These are phyloP conservation scores for Taeniopygia guttata DNA, from an alignment of 2,797 vertebrate genomes.

Conservation along the genomic window DNA sequence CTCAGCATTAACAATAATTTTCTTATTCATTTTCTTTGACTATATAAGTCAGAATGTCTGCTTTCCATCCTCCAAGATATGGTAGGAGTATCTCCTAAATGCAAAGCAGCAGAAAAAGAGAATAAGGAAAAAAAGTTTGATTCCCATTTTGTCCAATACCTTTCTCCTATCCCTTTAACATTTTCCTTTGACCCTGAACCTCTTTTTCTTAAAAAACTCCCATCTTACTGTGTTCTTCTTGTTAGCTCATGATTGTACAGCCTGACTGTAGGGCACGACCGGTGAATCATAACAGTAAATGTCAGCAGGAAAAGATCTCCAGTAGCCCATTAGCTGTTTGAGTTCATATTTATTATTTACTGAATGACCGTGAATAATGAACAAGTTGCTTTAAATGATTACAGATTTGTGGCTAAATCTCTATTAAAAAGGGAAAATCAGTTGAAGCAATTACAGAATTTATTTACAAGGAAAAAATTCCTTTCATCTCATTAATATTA, in stretches of 20 bases:
- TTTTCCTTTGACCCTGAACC: background rate
- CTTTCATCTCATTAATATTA: background rate
- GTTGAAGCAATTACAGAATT: constrained; percentile 33
- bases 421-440: background rate
- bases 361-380: constrained; percentile 49
- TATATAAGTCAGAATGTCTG: background rate
- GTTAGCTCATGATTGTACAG: background rate
- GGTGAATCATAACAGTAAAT: constrained; percentile 47
- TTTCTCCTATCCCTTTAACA: background rate
- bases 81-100: background rate
- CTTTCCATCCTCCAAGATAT: background rate
- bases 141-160: background rate
- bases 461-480: constrained; percentile 3
- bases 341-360: constrained; percentile 56
- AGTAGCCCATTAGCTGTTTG: constrained; percentile 45
- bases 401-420: constrained; percentile 13
- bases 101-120: background rate
- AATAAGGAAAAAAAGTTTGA: background rate
- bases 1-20: background rate
- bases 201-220: background rate
- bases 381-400: constrained; percentile 44
- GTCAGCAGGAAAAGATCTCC: constrained; percentile 51
- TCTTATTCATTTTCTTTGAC: background rate
- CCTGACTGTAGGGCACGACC: background rate
- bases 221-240: background rate